Percentiles rank a stretch among this genome's conserved stretches.
phyloP scores from a whole-genome alignment of 2,888 invertebrate genomes.

The Tetropium fuscum region DNA sequence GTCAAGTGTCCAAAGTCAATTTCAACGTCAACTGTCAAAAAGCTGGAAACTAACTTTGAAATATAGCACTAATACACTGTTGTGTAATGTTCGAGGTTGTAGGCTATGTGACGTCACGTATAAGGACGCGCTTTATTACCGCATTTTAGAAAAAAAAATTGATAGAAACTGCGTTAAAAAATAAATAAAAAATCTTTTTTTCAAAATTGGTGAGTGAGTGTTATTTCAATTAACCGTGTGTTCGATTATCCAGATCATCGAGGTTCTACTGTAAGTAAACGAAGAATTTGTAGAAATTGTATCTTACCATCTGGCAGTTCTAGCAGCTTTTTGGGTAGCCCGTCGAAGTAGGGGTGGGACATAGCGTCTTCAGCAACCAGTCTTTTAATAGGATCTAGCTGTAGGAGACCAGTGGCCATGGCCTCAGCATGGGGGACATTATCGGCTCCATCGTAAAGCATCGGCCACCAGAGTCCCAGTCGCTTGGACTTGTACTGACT shows the following conservation, averaged over 20 bases:
- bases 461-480: constrained; percentile 89
- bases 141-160: constrained; percentile 20
- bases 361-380: constrained; percentile 90
- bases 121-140: too few relatives aligned
- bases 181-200: too few relatives aligned
- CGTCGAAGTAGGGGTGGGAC: constrained; percentile 90
- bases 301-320: constrained; percentile 92
- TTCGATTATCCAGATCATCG: background rate
- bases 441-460: constrained; percentile 90
- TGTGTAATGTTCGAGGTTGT: too few relatives aligned
- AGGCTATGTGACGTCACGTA: too few relatives aligned
- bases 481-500: constrained; percentile 80
- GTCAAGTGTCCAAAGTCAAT: too few relatives aligned
- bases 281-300: background rate
- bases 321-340: constrained; percentile 89
- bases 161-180: too few relatives aligned
- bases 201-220: too few relatives aligned
- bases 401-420: constrained; percentile 86
- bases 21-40: too few relatives aligned
- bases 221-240: too few relatives aligned
- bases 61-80: too few relatives aligned
- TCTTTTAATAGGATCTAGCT: constrained; percentile 88
- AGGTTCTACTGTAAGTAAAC: background rate
- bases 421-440: constrained; percentile 91
- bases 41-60: too few relatives aligned